These are phyloP conservation scores for Pogonocichla stellata DNA, from an alignment of 2,113 vertebrate species.

Conservation along the genomic window DNA sequence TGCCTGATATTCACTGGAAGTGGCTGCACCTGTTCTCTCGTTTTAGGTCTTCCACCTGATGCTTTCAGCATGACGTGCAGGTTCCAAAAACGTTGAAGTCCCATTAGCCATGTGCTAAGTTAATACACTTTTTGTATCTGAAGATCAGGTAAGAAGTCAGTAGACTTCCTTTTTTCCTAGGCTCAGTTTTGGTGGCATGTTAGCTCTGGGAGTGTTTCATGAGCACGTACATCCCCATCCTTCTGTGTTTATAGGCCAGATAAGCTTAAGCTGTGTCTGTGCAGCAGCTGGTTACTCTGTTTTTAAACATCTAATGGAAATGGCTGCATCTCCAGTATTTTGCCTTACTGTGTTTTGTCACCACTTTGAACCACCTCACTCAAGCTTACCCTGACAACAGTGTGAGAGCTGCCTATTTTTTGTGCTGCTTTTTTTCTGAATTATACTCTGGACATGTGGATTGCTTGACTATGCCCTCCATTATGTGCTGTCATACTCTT, in stretches of 20 bases:
- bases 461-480: background rate
- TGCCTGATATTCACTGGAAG: background rate
- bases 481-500: background rate
- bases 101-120: background rate
- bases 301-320: background rate
- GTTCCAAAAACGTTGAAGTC: background rate
- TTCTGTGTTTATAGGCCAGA: background rate
- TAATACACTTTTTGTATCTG: background rate
- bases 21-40: background rate
- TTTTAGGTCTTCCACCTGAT: background rate
- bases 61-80: background rate
- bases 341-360: background rate
- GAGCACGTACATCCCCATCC: fast-evolving
- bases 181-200: background rate
- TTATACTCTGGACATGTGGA: background rate
- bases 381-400: background rate
- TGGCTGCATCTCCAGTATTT: background rate
- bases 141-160: background rate
- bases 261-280: background rate
- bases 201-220: background rate
- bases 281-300: background rate
- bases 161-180: background rate
- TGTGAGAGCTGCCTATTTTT: background rate
- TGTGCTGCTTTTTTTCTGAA: background rate
- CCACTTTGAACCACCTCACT: background rate